phyloP scores from a whole-genome alignment of 2,888 invertebrate species.

The Aleiodes alternator region DNA sequence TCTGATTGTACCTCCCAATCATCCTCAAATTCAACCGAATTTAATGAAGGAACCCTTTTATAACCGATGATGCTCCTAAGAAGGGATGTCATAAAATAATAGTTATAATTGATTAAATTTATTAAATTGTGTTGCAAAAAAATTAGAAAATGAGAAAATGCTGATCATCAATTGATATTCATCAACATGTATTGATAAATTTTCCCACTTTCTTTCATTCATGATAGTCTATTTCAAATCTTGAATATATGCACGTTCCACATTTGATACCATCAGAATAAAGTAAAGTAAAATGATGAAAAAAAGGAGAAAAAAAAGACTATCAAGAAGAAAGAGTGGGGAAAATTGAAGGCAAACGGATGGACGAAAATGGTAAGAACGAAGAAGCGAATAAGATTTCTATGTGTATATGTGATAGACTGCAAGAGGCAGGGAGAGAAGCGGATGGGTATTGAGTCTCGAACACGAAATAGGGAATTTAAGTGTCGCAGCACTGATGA shows the following conservation, averaged over 20 bases:
- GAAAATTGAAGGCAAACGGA: conserved; percentile 30
- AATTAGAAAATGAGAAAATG: too few relatives aligned
- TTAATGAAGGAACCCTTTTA: too few relatives aligned
- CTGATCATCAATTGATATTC: too few relatives aligned
- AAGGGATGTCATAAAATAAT: too few relatives aligned
- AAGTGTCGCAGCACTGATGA: conserved; percentile 67
- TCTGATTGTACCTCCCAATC: too few relatives aligned
- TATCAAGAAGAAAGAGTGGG: conserved; percentile 10
- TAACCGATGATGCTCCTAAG: too few relatives aligned
- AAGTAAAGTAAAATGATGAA: too few relatives aligned
- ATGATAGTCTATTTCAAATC: conserved; percentile 32
- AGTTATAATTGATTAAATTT: too few relatives aligned
- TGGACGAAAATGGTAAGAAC: not conserved
- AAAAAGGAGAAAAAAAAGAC: not conserved
- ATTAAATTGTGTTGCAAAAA: too few relatives aligned
- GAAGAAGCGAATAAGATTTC: conserved; percentile 34
- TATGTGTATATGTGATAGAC: conserved; percentile 55
- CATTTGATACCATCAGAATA: conserved; percentile 2
- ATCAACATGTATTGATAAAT: conserved; percentile 62
- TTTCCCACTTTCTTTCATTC: conserved; percentile 41
- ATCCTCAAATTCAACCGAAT: too few relatives aligned
- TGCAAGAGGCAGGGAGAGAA: conserved; percentile 40
- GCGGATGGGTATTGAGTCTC: conserved; percentile 58
- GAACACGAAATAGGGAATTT: conserved; percentile 69
- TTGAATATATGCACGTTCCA: conserved; percentile 7